Base-by-base conservation (phyloP, 2,113 vertebrate species). In the Paradoxurus hermaphroditus region DNA sequence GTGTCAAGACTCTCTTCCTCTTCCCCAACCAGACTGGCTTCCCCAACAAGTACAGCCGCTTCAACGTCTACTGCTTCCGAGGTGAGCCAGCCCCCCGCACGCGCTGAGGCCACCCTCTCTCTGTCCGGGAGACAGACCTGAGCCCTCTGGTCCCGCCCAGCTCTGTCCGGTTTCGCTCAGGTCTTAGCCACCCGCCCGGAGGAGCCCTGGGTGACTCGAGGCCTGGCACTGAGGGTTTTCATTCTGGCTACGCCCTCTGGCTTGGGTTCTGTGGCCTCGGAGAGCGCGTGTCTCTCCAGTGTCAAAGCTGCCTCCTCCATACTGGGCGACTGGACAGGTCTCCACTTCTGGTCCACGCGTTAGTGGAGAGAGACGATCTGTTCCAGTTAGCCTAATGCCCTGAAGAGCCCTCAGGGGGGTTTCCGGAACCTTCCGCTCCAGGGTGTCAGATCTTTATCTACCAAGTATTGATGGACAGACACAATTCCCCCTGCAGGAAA, bases 1-100 rank as follows among this genome's bases (percentile, higher is more conserved):
- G 99, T 0, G 99, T 99, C 98, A 99, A 99, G 97, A 99, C 99
- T 4, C 97, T 99, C 81, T 99, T 99, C 98, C 98, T 98, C 25
- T 99, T 99, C 98, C 99, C 98, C 73, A 99, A 99, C 98, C 99
- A 99, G 99, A 99, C 99, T 0, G 99, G 99, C 46, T 99, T 99
- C 97, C 99, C 99, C 1, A 99, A 99, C 46, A 98, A 98, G 13
- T 96, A 98, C 86, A 99, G 98, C 93, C 99, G 88, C 73, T 99
- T 99, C 59, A 99, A 99, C 1, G 99, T 99, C 11, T 99, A 99
- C 97, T 99, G 99, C 97, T 99, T 99, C 91, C 98, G 98, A 99
- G 99, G 99, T 99, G 98, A 98, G 98, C 31, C 7, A 3, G 18
- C 44, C 87, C 59, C 51, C 19, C 39, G 25, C 51, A 36, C 68